These are phyloP conservation scores for Entomobrya multifasciata DNA, from an alignment of 2,888 invertebrate species.

Conservation along the genomic window DNA sequence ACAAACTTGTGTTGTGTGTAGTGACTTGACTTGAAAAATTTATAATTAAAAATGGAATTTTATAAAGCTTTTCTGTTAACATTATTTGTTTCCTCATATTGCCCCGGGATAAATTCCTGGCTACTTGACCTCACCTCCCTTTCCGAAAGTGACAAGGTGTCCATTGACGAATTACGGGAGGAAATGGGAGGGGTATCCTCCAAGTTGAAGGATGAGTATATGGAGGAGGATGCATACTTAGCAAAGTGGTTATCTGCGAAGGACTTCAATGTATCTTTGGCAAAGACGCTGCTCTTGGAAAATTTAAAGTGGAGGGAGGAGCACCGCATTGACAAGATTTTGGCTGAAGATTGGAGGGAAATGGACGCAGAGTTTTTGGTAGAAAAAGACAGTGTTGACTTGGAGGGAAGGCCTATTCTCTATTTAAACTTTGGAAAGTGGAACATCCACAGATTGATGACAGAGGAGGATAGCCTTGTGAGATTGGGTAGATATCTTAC, in stretches of 20 bases:
- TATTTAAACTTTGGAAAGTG: not conserved
- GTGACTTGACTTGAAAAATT: too few relatives aligned
- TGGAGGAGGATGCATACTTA: not conserved
- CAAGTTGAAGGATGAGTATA: not conserved
- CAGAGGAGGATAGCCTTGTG: slow-evolving; percentile 1
- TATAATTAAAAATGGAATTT: too few relatives aligned
- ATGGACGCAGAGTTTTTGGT: not conserved
- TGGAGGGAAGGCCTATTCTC: slow-evolving; percentile 10
- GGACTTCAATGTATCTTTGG: not conserved
- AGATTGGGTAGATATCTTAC: not conserved
- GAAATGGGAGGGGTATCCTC: not conserved
- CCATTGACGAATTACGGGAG: not conserved
- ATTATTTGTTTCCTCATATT: too few relatives aligned
- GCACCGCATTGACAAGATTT: slow-evolving; percentile 21
- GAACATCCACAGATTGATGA: not conserved
- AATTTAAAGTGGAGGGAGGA: slow-evolving; percentile 29
- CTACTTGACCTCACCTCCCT: not conserved
- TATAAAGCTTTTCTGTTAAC: not conserved
- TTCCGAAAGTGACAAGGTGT: not conserved
- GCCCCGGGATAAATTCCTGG: not conserved
- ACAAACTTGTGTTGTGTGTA: too few relatives aligned
- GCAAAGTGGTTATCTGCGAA: not conserved
- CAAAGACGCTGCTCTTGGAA: not conserved
- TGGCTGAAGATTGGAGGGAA: slow-evolving; percentile 13
- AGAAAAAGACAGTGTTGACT: not conserved